Evolutionary conservation across 2,113 vertebrate species (phyloP), one percentile per base, ranked within the genome.

Genomic region (Chionomys nivalis): DNA sequence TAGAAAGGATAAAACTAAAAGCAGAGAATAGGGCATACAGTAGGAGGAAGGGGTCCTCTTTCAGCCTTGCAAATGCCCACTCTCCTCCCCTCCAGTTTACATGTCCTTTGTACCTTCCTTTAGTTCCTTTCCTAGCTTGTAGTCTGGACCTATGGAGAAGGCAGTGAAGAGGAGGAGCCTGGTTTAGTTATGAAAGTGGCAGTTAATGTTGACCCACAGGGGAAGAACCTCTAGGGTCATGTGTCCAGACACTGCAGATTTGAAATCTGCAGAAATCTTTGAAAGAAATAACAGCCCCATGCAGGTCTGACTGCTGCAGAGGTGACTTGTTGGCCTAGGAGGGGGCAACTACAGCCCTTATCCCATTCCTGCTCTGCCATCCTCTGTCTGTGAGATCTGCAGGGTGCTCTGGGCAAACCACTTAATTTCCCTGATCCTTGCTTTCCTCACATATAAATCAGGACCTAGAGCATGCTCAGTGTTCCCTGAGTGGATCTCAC

Each of bases 191-290:
- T 16, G 47, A 39, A 78, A 33, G 68, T 89, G 58, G 42, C 47
- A 55, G 7, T 33, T 61, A 85, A 82, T 23, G 10, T 58, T 68
- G 70, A 33, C 52, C 8, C 6, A 21, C n/a, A 13, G 36, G 16
- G 14, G 16, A 93, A 93, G 33, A 44, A 88, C 39, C 23, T 39
- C 77, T 78, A 75, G 24, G 42, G 94, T 13, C 78, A 26, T 19
- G 31, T 49, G 10, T 14, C 66, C 28, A 85, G 28, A 61, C 3
- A 66, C 26, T 13, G 42, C 12, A 42, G 66, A 93, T 70, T 61
- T 93, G 72, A 61, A 96, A 52, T 89, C 78, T 89, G 73, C 72
- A 73, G 66, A 70, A 61, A 47, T 63, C 42, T 76, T 89, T 86
- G 44, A 58, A 91, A 77, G 81, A 21, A 77, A 21, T 9, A 55